These are phyloP conservation scores for Zygogramma bicolorata DNA, from an alignment of 2,888 invertebrate species.

Conservation along the genomic window DNA sequence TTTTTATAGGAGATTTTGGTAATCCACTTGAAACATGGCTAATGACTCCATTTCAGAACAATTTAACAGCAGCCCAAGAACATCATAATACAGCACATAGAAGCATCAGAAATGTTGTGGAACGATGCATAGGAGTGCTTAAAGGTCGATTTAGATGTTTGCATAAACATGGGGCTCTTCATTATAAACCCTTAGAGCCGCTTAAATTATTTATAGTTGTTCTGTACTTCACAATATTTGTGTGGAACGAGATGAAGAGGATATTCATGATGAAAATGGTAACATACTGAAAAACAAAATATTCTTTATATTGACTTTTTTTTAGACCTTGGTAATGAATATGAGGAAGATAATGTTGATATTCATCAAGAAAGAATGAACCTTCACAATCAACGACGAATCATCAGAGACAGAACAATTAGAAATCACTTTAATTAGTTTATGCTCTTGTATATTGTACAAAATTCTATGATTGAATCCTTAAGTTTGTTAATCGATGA, in stretches of 20 bases:
- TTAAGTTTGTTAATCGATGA: too few relatives aligned
- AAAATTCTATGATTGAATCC: neutral
- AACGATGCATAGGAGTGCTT: slow-evolving; percentile 15
- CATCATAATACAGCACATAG: neutral
- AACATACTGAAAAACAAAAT: neutral
- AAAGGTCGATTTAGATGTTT: slow-evolving; percentile 23
- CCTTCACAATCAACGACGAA: neutral
- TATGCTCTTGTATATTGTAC: neutral
- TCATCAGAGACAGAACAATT: neutral
- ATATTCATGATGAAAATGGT: neutral
- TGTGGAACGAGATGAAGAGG: neutral
- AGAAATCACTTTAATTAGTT: neutral
- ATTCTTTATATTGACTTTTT: neutral
- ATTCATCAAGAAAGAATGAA: neutral
- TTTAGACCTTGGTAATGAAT: neutral
- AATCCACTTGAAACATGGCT: slow-evolving; percentile 20
- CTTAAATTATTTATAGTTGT: slow-evolving; percentile 32
- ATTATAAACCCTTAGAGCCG: slow-evolving; percentile 20
- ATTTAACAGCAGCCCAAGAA: neutral
- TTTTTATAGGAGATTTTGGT: slow-evolving; percentile 17
- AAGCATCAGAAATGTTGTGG: slow-evolving; percentile 10
- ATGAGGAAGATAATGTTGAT: neutral
- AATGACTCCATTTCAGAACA: slow-evolving; percentile 9
- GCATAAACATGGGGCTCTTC: slow-evolving; percentile 25
- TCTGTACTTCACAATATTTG: slow-evolving; percentile 24